A percentile compares a stretch with the other conserved stretches of the same genome.
Evolutionary conservation across 2,888 invertebrate genomes (phyloP).

Genomic region (Aelia acuminata): DNA sequence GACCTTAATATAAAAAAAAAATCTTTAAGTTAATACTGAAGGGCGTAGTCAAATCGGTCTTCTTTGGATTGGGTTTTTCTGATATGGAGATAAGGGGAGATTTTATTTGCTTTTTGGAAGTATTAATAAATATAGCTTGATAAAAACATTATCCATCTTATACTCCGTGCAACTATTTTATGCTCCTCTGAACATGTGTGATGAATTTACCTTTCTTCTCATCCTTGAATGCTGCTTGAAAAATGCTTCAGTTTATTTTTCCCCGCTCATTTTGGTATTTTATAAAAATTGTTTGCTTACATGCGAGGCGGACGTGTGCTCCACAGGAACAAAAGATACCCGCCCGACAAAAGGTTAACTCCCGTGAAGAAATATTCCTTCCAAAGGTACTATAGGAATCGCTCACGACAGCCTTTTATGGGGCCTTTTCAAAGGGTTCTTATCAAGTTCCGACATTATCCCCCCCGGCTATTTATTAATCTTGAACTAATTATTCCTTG

Average conservation of each 20-base stretch:
- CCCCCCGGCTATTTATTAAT: neutral
- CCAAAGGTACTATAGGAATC: slow-evolving; percentile 9
- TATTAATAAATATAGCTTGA: too few species aligned
- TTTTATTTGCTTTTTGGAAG: too few species aligned
- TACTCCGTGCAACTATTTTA: neutral
- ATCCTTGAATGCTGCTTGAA: neutral
- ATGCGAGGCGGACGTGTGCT: slow-evolving; percentile 26
- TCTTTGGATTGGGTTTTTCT: too few species aligned
- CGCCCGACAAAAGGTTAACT: slow-evolving; percentile 17
- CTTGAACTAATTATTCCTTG: neutral
- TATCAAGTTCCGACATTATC: slow-evolving; percentile 26
- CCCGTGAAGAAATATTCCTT: slow-evolving; percentile 8
- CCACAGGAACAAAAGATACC: slow-evolving; percentile 30
- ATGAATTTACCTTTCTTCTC: neutral
- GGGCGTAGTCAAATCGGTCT: too few species aligned
- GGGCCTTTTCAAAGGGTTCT: neutral
- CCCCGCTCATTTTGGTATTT: neutral
- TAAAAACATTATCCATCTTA: too few species aligned
- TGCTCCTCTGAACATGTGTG: neutral
- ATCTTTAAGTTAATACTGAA: too few species aligned
- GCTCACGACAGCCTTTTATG: neutral
- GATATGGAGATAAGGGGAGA: too few species aligned
- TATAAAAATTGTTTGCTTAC: neutral
- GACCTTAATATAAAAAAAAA: too few species aligned
- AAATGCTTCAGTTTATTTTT: neutral